Percentiles rank a stretch among this genome's conserved stretches.
These are phyloP conservation scores for Hypomesus transpacificus DNA, from an alignment of 2,113 vertebrate species.

Conservation along the genomic window DNA sequence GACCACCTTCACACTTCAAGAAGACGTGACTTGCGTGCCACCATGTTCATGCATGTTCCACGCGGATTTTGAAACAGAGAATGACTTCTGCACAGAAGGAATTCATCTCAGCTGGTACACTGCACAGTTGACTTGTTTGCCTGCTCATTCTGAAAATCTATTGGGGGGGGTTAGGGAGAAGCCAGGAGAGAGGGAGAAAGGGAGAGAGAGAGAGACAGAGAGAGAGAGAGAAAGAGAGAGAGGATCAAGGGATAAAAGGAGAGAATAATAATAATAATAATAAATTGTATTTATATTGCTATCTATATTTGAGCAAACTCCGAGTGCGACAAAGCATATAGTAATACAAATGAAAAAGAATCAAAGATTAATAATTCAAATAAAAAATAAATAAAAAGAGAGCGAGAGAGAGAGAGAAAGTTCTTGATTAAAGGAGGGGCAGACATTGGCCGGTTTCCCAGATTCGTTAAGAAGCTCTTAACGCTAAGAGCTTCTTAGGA, in stretches of 20 bases:
- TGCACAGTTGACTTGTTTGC: conserved; percentile 11
- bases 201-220: conserved; percentile 1
- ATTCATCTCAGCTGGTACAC: conserved; percentile 42
- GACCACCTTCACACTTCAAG: conserved; percentile 48
- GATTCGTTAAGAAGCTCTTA: too few relatives aligned
- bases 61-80: conserved; percentile 40
- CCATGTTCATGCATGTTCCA: conserved; percentile 26
- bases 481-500: too few relatives aligned
- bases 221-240: conserved; percentile 18
- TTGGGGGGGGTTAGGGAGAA: neutral
- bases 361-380: too few relatives aligned
- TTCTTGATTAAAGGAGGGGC: neutral
- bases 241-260: neutral
- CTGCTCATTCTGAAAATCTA: neutral
- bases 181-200: neutral
- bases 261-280: too few relatives aligned
- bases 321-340: too few relatives aligned
- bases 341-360: too few relatives aligned
- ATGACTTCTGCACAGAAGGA: conserved; percentile 40
- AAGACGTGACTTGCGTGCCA: conserved; percentile 29
- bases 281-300: too few relatives aligned
- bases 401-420: conserved; percentile 20
- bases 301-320: too few relatives aligned
- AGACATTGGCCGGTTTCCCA: too few relatives aligned
- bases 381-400: neutral